phyloP scores from a whole-genome alignment of 2,113 vertebrate genomes.

The Marcusenius ussheri region DNA sequence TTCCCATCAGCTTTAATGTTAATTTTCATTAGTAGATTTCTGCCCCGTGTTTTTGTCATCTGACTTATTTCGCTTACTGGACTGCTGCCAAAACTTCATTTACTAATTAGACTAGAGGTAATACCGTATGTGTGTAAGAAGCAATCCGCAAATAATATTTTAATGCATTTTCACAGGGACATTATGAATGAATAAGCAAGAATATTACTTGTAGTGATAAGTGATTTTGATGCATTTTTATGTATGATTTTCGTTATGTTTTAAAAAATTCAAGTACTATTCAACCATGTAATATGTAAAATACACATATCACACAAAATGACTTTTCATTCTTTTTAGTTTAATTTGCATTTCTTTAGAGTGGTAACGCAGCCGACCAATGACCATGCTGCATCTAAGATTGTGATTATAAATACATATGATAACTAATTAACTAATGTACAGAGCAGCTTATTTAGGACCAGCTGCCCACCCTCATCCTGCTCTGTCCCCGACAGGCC shows the following conservation, averaged over 20 bases:
- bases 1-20: background rate
- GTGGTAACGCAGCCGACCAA: background rate
- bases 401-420: background rate
- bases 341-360: background rate
- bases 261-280: background rate
- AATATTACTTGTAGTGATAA: background rate
- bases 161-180: background rate
- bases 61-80: too few relatives aligned
- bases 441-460: background rate
- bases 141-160: background rate
- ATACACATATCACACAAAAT: background rate
- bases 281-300: background rate
- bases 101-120: too few relatives aligned
- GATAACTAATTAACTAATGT: background rate
- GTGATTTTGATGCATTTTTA: background rate
- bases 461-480: background rate
- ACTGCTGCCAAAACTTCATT: too few relatives aligned
- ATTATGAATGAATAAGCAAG: background rate
- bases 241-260: background rate
- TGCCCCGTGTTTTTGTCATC: too few relatives aligned
- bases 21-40: background rate
- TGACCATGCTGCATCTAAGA: background rate
- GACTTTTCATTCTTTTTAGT: background rate
- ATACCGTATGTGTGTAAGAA: too few relatives aligned
- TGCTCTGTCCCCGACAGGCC: background rate